phyloP scores from a whole-genome alignment of 2,113 vertebrate species.

The Gavialis gangeticus region DNA sequence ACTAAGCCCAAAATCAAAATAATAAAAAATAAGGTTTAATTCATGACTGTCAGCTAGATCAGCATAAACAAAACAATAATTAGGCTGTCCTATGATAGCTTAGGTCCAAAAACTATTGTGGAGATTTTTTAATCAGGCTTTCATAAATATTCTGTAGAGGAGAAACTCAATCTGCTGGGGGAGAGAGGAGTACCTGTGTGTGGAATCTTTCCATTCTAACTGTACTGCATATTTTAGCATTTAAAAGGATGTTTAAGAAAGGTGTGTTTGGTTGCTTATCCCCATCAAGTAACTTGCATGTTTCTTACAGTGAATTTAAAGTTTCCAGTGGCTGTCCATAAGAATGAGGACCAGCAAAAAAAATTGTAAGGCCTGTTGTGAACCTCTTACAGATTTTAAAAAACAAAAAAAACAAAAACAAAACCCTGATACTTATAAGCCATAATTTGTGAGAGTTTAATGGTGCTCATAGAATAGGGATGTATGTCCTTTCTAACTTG shows the following conservation, averaged over 20 bases:
- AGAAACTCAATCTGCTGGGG: neutral
- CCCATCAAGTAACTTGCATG: neutral
- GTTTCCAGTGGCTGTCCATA: neutral
- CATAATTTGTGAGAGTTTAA: neutral
- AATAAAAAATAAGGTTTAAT: neutral
- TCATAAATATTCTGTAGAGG: neutral
- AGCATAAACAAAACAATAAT: neutral
- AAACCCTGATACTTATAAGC: neutral
- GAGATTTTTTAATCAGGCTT: neutral
- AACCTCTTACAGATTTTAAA: neutral
- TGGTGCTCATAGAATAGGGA: neutral
- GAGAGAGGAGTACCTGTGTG: neutral
- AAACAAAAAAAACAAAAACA: neutral
- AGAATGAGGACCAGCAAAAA: neutral
- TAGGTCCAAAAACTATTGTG: neutral
- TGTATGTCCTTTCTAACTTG: neutral
- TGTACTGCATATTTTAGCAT: neutral
- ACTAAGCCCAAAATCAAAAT: neutral
- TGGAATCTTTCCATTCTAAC: neutral
- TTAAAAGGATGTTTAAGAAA: slow-evolving; percentile 1
- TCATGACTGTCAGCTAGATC: neutral
- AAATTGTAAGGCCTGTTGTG: neutral
- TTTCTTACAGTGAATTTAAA: neutral
- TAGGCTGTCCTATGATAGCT: neutral
- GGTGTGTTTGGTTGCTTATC: neutral